These are phyloP conservation scores for Drosophila hawaiiensis DNA, from an alignment of 2,888 invertebrate species.

Conservation along the genomic window DNA sequence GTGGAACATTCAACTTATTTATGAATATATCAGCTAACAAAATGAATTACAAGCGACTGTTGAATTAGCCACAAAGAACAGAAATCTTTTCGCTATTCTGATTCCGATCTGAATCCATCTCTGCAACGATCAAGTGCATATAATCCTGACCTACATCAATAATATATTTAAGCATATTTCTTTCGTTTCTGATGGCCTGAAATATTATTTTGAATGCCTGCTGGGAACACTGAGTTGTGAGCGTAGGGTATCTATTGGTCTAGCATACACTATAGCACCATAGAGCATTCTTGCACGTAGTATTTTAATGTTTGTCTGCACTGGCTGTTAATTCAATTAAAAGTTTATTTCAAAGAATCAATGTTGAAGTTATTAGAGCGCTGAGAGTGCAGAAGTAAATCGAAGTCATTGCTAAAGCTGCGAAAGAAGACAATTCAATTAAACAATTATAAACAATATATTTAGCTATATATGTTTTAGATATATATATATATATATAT, in stretches of 20 bases:
- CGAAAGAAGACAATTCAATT: conserved; percentile 61
- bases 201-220: background rate
- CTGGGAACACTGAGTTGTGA: background rate
- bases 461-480: conserved; percentile 6
- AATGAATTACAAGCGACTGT: too few relatives aligned
- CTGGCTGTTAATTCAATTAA: conserved; percentile 53
- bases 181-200: background rate
- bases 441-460: conserved; percentile 41
- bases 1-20: background rate
- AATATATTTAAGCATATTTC: background rate
- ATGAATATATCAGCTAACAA: too few relatives aligned
- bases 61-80: too few relatives aligned
- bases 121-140: background rate
- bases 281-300: conserved; percentile 1
- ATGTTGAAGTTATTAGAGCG: conserved; percentile 83
- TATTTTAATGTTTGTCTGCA: conserved; percentile 27
- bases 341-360: conserved; percentile 64
- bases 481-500: background rate
- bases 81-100: too few relatives aligned
- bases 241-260: conserved; percentile 10
- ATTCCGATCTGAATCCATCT: background rate
- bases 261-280: background rate
- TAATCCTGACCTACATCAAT: background rate
- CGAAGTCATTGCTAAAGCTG: conserved; percentile 71
- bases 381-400: conserved; percentile 62